phyloP scores from a whole-genome alignment of 2,113 vertebrate species.

The Callipepla californica region DNA sequence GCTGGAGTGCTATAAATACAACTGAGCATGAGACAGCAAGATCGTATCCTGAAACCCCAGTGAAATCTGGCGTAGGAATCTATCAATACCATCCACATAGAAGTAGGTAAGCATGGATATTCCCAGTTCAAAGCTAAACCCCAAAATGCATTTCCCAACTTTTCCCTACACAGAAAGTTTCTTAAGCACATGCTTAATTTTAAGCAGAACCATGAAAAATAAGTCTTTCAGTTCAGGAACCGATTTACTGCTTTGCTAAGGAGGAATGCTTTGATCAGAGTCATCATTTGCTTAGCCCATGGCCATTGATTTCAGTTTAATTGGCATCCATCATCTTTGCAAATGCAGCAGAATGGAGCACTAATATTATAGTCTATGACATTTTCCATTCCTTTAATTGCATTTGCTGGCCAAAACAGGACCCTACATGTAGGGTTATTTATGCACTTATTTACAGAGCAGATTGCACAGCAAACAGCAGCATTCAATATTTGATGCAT shows the following conservation, averaged over 20 bases:
- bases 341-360: not conserved
- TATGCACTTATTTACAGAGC: not conserved
- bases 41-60: not conserved
- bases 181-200: not conserved
- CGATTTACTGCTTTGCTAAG: not conserved
- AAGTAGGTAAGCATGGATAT: not conserved
- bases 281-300: slow-evolving; percentile 38
- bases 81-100: not conserved
- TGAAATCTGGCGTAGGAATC: not conserved
- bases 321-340: slow-evolving; percentile 12
- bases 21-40: accelerated
- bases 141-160: not conserved
- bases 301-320: slow-evolving; percentile 26
- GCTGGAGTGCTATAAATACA: not conserved
- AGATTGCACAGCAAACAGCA: not conserved
- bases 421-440: not conserved
- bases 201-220: not conserved
- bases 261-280: slow-evolving; percentile 17
- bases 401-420: slow-evolving; percentile 7
- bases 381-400: not conserved
- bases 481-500: slow-evolving; percentile 27
- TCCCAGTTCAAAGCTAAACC: not conserved
- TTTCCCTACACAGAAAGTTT: not conserved
- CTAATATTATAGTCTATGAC: not conserved
- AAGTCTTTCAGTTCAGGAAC: not conserved